phyloP scores from a whole-genome alignment of 2,888 invertebrate genomes.

The Eretmocerus hayati region DNA sequence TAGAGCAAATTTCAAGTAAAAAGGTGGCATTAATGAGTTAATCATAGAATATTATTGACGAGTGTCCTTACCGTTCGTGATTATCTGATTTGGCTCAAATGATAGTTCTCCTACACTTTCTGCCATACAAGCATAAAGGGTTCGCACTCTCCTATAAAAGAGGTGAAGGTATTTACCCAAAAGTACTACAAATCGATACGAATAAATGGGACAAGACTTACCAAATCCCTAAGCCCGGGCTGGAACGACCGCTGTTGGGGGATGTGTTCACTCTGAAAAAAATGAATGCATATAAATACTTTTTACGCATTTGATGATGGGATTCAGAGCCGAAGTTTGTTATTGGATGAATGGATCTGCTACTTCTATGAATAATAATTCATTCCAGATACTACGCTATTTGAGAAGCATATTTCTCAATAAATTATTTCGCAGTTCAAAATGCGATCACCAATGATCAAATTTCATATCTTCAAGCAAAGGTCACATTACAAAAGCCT shows the following conservation, averaged over 20 bases:
- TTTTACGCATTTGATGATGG: no score
- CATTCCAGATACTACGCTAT: no score
- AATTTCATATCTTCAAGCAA: no score
- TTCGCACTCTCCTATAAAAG: conserved; percentile 69
- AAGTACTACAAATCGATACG: neutral
- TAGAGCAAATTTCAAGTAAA: no score
- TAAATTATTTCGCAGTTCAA: no score
- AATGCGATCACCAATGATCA: no score
- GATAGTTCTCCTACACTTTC: conserved; percentile 96
- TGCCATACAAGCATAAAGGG: conserved; percentile 91
- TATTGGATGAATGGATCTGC: no score
- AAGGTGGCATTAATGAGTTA: neutral
- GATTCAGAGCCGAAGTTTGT: no score
- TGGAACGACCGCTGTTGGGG: conserved; percentile 44
- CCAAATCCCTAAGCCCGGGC: conserved; percentile 45
- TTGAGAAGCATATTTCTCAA: no score
- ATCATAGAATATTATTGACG: conserved; percentile 25
- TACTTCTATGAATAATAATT: no score
- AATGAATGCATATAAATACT: conserved; percentile 5
- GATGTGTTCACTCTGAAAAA: conserved; percentile 37
- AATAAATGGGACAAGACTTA: conserved; percentile 27
- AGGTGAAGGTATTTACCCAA: neutral
- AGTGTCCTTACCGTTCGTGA: conserved; percentile 75
- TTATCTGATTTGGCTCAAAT: conserved; percentile 97
- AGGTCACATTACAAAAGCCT: no score